Evolutionary conservation across 2,797 vertebrate species (phyloP).

Genomic region (Gouania willdenowi): DNA sequence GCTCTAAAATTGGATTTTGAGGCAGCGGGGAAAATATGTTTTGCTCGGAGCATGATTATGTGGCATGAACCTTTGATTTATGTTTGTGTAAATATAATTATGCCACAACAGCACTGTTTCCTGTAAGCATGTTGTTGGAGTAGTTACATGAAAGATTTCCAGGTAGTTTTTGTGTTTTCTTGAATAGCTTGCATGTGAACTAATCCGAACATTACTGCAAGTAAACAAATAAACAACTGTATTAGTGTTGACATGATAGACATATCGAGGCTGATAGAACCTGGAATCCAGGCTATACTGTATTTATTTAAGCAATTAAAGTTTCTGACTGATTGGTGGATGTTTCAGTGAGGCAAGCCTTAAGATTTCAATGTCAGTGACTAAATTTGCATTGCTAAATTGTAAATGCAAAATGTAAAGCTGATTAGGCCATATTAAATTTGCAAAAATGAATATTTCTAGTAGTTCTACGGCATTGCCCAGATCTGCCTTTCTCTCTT

Average conservation of each 20-base stretch:
- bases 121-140: too few species aligned
- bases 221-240: conserved; percentile 1
- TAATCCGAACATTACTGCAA: too few species aligned
- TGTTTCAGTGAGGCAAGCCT: conserved; percentile 19
- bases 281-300: conserved; percentile 32
- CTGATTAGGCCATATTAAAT: too few species aligned
- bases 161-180: too few species aligned
- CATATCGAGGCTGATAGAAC: conserved; percentile 2
- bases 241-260: conserved; percentile 23
- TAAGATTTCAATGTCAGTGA: conserved; percentile 40
- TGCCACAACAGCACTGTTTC: too few species aligned
- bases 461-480: background rate
- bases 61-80: conserved; percentile 38
- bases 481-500: conserved; percentile 8
- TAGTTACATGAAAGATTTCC: too few species aligned
- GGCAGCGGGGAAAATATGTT: background rate
- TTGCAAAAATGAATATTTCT: too few species aligned
- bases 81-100: too few species aligned
- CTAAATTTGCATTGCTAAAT: conserved; percentile 22
- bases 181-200: conserved; percentile 35
- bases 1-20: conserved; percentile 20
- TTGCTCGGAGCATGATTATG: too few species aligned
- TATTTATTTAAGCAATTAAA: conserved; percentile 45
- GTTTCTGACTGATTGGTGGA: conserved; percentile 20
- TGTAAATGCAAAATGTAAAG: conserved; percentile 10